Percentiles rank a stretch among this genome's conserved stretches.
These are phyloP conservation scores for Heteronetta atricapilla DNA, from an alignment of 2,113 vertebrate species.

Conservation along the genomic window DNA sequence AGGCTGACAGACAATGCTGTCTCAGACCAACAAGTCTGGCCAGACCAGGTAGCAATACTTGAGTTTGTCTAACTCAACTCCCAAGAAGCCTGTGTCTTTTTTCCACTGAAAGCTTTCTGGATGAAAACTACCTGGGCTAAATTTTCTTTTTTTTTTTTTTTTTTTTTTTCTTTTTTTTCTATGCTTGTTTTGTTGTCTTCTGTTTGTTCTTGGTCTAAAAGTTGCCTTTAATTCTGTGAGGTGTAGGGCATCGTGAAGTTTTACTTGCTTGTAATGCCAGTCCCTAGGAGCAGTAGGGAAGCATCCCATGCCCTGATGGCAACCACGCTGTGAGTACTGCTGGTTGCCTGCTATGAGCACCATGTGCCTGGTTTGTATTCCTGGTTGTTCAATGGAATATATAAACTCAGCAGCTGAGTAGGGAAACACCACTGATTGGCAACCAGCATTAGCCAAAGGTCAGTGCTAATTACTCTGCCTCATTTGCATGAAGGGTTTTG, in stretches of 20 bases:
- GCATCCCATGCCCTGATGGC: too few relatives aligned
- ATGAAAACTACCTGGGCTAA: rapidly evolving
- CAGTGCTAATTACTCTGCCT: slow-evolving; percentile 67
- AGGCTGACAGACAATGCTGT: background rate
- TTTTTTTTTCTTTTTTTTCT: rapidly evolving
- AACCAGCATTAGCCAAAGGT: slow-evolving; percentile 63
- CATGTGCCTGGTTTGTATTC: rapidly evolving
- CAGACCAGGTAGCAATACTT: background rate
- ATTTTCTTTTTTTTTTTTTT: background rate
- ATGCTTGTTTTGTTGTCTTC: background rate
- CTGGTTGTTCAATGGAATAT: background rate
- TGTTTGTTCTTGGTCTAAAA: background rate
- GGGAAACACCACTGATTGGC: slow-evolving; percentile 17
- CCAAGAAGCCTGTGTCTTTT: rapidly evolving
- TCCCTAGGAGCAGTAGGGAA: background rate
- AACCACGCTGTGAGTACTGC: background rate
- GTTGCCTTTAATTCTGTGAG: background rate
- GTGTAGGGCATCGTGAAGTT: rapidly evolving
- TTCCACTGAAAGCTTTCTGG: background rate
- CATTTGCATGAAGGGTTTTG: slow-evolving; percentile 70
- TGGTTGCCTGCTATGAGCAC: background rate
- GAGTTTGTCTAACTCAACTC: background rate
- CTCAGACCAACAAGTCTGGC: background rate
- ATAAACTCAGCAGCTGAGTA: background rate
- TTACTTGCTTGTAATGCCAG: background rate